A percentile compares a stretch with the other conserved stretches of the same genome.
phyloP scores from a whole-genome alignment of 2,888 invertebrate species.

The Rhynchonema sp. region DNA sequence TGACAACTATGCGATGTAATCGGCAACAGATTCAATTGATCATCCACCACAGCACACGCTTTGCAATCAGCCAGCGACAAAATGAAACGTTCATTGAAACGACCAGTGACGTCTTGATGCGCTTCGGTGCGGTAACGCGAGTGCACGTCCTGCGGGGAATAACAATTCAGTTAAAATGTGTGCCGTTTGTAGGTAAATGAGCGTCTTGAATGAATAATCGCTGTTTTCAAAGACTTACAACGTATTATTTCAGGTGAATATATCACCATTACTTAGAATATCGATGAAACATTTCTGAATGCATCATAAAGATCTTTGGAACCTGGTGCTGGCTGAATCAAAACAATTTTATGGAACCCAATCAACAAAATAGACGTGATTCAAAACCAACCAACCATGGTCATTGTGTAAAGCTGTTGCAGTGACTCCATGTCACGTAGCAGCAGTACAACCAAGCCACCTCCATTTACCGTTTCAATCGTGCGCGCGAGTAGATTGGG shows the following conservation, averaged over 20 bases:
- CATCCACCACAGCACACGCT: slow-evolving; percentile 77
- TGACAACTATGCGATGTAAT: slow-evolving; percentile 68
- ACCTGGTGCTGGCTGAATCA: too few relatives aligned
- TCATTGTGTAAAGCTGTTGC: slow-evolving; percentile 78
- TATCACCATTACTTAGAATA: too few relatives aligned
- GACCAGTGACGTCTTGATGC: slow-evolving; percentile 65
- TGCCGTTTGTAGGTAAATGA: too few relatives aligned
- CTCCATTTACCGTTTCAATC: slow-evolving; percentile 92
- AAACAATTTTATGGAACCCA: too few relatives aligned
- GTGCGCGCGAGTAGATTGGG: slow-evolving; percentile 89
- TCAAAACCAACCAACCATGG: slow-evolving; percentile 44
- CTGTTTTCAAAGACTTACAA: too few relatives aligned
- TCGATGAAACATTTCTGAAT: too few relatives aligned
- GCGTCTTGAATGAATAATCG: too few relatives aligned
- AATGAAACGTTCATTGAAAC: slow-evolving; percentile 90
- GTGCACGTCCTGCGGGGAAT: slow-evolving; percentile 47
- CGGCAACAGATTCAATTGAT: slow-evolving; percentile 71
- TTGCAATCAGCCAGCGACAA: slow-evolving; percentile 68
- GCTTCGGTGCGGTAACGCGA: slow-evolving; percentile 81
- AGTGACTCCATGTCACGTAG: slow-evolving; percentile 65
- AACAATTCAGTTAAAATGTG: too few relatives aligned
- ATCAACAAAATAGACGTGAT: neutral
- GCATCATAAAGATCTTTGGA: too few relatives aligned
- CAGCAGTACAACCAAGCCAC: slow-evolving; percentile 63
- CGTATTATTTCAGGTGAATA: too few relatives aligned